Conservation (phyloP, 1,140 invertebrate species). For the Camponotus floridanus region DNA sequence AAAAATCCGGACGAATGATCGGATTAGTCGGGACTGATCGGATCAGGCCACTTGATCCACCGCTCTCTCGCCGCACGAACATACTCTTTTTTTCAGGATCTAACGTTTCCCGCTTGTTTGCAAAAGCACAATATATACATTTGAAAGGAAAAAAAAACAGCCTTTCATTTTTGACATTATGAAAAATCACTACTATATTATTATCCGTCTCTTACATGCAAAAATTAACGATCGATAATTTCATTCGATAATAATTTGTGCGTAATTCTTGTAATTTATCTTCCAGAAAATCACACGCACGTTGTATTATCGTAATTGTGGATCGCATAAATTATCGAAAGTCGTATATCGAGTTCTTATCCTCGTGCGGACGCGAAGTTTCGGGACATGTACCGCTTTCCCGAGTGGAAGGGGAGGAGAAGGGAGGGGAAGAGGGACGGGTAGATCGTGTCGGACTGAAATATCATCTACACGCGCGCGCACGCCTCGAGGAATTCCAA, state of each 20-base stretch:
- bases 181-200: no score
- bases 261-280: background rate
- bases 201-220: background rate
- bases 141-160: background rate
- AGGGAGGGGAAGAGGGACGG: background rate
- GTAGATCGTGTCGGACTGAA: constrained; percentile 82
- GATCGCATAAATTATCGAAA: background rate
- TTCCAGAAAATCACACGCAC: background rate
- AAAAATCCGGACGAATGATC: constrained; percentile 45
- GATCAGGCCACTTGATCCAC: constrained; percentile 40
- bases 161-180: no score
- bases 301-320: constrained; percentile 17
- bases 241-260: background rate
- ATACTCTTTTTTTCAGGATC: background rate
- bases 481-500: constrained; percentile 78
- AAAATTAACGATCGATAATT: background rate
- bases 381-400: constrained; percentile 62
- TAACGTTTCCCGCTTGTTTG: constrained; percentile 1
- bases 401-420: constrained; percentile 34
- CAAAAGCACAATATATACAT: background rate
- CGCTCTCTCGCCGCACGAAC: background rate
- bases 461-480: constrained; percentile 80
- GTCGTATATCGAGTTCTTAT: background rate
- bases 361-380: constrained; percentile 19
- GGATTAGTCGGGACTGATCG: constrained; percentile 41